Percentiles rank a stretch among this genome's conserved stretches.
Evolutionary conservation across 2,797 vertebrate species (phyloP).

Genomic region (Sebastes umbrosus): DNA sequence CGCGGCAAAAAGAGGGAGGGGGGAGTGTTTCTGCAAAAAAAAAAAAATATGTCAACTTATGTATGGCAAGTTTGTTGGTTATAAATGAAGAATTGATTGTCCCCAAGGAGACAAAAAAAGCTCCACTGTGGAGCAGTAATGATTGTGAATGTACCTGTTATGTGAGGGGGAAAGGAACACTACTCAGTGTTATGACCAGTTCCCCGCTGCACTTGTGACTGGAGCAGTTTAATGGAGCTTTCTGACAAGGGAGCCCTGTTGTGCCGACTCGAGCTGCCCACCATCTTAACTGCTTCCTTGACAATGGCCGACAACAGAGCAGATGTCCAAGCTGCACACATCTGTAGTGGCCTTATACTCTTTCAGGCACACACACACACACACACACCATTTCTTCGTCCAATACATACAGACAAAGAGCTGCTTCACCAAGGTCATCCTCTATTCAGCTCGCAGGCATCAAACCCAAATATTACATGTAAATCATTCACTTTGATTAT

Average conservation of each 20-base stretch:
- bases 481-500: background rate
- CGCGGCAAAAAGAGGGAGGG: background rate
- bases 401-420: constrained; percentile 56
- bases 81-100: constrained; percentile 22
- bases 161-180: constrained; percentile 13
- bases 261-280: constrained; percentile 59
- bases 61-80: constrained; percentile 31
- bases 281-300: constrained; percentile 79
- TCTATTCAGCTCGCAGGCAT: constrained; percentile 45
- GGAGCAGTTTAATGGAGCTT: constrained; percentile 58
- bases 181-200: constrained; percentile 32
- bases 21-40: background rate
- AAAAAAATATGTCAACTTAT: constrained; percentile 16
- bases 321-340: constrained; percentile 76
- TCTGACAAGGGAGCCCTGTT: constrained; percentile 73
- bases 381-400: constrained; percentile 6
- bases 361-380: constrained; percentile 31
- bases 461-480: constrained; percentile 13
- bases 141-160: constrained; percentile 46
- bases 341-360: constrained; percentile 72
- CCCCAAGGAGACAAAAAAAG: background rate
- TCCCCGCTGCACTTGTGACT: constrained; percentile 59
- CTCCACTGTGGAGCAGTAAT: background rate
- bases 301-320: constrained; percentile 76
- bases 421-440: constrained; percentile 55